A percentile compares a stretch with the other conserved stretches of the same genome.
phyloP scores from a whole-genome alignment of 2,113 vertebrate genomes.

The Tragelaphus buxtoni region DNA sequence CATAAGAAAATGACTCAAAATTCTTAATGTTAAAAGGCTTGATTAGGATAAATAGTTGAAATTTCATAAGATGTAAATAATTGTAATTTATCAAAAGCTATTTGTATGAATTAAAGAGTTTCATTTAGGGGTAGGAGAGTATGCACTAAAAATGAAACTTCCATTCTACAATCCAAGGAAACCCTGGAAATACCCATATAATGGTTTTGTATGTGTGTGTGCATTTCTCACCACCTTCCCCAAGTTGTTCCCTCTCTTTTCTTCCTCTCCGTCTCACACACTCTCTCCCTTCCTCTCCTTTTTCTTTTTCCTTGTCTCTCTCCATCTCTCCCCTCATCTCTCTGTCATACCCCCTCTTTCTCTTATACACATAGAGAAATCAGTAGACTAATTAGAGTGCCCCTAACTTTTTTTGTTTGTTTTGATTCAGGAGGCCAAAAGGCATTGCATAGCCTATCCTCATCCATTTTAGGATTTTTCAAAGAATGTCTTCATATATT shows the following conservation, averaged over 20 bases:
- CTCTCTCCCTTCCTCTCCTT: neutral
- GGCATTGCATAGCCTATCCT: neutral
- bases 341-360: neutral
- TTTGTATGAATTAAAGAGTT: constrained; percentile 25
- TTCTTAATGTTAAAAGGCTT: neutral
- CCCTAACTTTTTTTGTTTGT: neutral
- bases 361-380: neutral
- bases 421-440: neutral
- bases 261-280: no score
- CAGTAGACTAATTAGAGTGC: neutral
- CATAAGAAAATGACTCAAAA: neutral
- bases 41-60: neutral
- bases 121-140: neutral
- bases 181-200: neutral
- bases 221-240: neutral
- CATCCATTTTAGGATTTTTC: neutral
- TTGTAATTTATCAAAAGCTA: neutral
- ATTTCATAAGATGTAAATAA: neutral
- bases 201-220: neutral
- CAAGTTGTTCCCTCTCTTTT: neutral
- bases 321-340: no score
- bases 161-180: neutral
- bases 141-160: neutral
- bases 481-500: constrained; percentile 7
- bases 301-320: no score